Conservation (phyloP, 2,113 vertebrate genomes). For the Aspiorhynchus laticeps region DNA sequence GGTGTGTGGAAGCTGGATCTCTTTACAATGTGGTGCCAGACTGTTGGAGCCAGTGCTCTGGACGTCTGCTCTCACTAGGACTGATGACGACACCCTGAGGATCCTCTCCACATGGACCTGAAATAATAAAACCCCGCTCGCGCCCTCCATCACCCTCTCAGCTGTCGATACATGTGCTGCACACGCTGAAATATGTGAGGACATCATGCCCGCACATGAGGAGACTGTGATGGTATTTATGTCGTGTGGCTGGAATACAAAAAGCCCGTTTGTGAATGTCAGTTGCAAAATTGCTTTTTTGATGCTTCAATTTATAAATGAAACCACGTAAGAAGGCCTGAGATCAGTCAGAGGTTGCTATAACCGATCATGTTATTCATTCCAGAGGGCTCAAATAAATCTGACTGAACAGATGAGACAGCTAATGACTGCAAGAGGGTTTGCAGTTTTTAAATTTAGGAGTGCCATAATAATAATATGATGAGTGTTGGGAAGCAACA, state of each 20-base stretch:
- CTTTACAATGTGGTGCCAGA: slow-evolving; percentile 75
- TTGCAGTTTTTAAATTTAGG: slow-evolving; percentile 19
- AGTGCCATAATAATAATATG: background rate
- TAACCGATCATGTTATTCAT: slow-evolving; percentile 27
- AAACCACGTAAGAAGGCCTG: slow-evolving; percentile 32
- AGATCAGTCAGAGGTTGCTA: slow-evolving; percentile 38
- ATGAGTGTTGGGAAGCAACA: background rate
- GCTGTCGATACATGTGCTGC: slow-evolving; percentile 42
- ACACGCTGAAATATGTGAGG: slow-evolving; percentile 35
- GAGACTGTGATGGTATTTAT: slow-evolving; percentile 41
- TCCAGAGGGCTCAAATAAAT: slow-evolving; percentile 22
- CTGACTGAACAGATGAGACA: slow-evolving; percentile 36
- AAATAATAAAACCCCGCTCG: slow-evolving; percentile 66
- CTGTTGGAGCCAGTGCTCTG: slow-evolving; percentile 67
- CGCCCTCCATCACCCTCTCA: slow-evolving; percentile 36
- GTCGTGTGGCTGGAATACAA: slow-evolving; percentile 41
- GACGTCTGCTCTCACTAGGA: slow-evolving; percentile 55
- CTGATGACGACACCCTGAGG: slow-evolving; percentile 49
- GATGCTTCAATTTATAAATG: slow-evolving; percentile 44
- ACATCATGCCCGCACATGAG: slow-evolving; percentile 39
- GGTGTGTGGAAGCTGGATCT: slow-evolving; percentile 73
- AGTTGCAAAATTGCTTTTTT: slow-evolving; percentile 44
- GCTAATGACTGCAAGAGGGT: slow-evolving; percentile 31
- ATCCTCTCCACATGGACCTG: slow-evolving; percentile 53
- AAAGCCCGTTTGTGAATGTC: slow-evolving; percentile 48